phyloP scores from a whole-genome alignment of 2,888 invertebrate species.

The Sphecodes monilicornis region DNA sequence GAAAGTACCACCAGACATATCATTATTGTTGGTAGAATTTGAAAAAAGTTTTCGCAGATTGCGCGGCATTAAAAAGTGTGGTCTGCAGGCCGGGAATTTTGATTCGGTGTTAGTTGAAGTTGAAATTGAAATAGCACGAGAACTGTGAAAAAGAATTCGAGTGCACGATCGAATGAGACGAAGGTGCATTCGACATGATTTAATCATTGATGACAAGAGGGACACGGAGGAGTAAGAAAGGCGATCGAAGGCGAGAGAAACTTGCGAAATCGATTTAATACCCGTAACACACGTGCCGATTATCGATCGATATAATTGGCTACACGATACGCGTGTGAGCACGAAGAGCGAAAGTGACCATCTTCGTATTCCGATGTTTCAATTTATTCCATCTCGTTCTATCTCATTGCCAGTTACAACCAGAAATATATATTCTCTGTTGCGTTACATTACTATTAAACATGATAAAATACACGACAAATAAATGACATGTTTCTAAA shows the following conservation, averaged over 20 bases:
- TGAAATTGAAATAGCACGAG: background rate
- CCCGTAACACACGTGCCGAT: constrained; percentile 24
- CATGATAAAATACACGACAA: too few relatives aligned
- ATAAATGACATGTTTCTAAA: too few relatives aligned
- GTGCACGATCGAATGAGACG: background rate
- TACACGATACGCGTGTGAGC: constrained; percentile 12
- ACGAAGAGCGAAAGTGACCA: background rate
- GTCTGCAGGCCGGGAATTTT: background rate
- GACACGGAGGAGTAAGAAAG: background rate
- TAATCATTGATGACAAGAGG: background rate
- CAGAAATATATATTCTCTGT: too few relatives aligned
- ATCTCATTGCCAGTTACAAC: too few relatives aligned
- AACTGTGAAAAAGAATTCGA: background rate
- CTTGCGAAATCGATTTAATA: constrained; percentile 14
- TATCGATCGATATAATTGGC: constrained; percentile 63
- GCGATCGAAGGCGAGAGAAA: background rate
- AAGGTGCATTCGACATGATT: background rate
- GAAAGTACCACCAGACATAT: constrained; percentile 30
- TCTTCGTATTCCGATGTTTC: too few relatives aligned
- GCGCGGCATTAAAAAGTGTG: background rate
- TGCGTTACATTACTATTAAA: too few relatives aligned
- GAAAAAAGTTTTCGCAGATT: constrained; percentile 33
- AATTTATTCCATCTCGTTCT: too few relatives aligned
- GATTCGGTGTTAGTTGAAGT: background rate
- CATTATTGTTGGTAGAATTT: constrained; percentile 36